Evolutionary conservation across 2,888 invertebrate genomes (phyloP).

Genomic region (Pseudeuparius sepicola): DNA sequence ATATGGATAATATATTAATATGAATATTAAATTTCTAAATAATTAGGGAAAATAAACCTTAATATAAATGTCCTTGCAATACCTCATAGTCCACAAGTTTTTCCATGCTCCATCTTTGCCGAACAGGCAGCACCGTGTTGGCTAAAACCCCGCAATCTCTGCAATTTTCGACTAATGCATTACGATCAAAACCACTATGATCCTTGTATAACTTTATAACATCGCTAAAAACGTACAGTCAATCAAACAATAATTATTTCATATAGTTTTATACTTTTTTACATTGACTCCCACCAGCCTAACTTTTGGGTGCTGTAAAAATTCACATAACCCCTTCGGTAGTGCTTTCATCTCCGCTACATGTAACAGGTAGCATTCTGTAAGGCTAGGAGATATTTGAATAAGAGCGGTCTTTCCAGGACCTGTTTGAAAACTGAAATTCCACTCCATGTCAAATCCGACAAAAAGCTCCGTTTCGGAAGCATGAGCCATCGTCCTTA

Average conservation of each 20-base stretch:
- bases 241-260: constrained; percentile 7
- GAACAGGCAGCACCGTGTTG: constrained; percentile 42
- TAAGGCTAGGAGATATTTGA: constrained; percentile 50
- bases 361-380: constrained; percentile 50
- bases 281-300: constrained; percentile 53
- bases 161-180: constrained; percentile 46
- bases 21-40: too few relatives aligned
- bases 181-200: constrained; percentile 45
- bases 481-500: constrained; percentile 34
- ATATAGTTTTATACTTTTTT: constrained; percentile 43
- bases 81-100: constrained; percentile 47
- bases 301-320: constrained; percentile 49
- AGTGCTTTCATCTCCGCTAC: constrained; percentile 45
- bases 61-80: too few relatives aligned
- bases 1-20: neutral
- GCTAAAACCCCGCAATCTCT: constrained; percentile 49
- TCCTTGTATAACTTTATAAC: constrained; percentile 52
- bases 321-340: constrained; percentile 44
- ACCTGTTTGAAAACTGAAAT: constrained; percentile 49
- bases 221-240: constrained; percentile 40
- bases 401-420: constrained; percentile 51
- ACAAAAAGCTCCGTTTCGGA: constrained; percentile 40
- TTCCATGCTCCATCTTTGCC: constrained; percentile 51
- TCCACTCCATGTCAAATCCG: constrained; percentile 61
- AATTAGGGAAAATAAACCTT: too few relatives aligned